These are phyloP conservation scores for Chaetura pelagica DNA, from an alignment of 2,113 vertebrate species.

Conservation along the genomic window DNA sequence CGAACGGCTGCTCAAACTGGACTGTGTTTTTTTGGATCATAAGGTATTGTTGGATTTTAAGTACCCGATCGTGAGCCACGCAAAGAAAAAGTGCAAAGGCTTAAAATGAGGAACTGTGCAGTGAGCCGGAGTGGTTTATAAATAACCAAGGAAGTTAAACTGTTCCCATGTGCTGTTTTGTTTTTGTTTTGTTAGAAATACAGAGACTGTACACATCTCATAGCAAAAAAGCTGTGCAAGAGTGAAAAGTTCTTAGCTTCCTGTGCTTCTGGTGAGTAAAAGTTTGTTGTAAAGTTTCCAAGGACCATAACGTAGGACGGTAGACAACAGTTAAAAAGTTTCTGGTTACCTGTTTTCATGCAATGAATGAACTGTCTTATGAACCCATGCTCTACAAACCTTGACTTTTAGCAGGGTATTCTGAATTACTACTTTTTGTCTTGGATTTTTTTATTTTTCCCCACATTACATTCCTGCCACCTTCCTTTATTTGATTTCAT, in stretches of 20 bases:
- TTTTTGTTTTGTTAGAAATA: constrained; percentile 82
- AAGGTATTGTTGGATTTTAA: constrained; percentile 57
- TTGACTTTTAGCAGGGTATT: background rate
- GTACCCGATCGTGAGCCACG: background rate
- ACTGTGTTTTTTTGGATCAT: constrained; percentile 73
- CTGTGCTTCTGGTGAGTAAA: constrained; percentile 90
- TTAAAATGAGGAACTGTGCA: background rate
- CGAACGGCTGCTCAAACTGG: constrained; percentile 65
- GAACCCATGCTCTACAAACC: background rate
- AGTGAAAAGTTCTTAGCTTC: constrained; percentile 95
- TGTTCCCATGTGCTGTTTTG: background rate
- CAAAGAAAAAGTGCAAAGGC: background rate
- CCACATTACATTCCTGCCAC: background rate
- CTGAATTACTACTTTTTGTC: background rate
- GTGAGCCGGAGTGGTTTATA: background rate
- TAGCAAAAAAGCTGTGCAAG: constrained; percentile 83
- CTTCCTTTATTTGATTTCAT: background rate
- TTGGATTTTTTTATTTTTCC: background rate
- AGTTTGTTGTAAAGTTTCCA: background rate
- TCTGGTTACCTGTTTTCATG: background rate
- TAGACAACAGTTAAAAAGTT: background rate
- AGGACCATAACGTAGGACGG: background rate
- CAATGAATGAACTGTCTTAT: background rate
- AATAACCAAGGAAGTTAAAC: background rate
- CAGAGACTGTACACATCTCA: constrained; percentile 86